Evolutionary conservation across 2,888 invertebrate species (phyloP).

Genomic region (Entomobrya multifasciata): DNA sequence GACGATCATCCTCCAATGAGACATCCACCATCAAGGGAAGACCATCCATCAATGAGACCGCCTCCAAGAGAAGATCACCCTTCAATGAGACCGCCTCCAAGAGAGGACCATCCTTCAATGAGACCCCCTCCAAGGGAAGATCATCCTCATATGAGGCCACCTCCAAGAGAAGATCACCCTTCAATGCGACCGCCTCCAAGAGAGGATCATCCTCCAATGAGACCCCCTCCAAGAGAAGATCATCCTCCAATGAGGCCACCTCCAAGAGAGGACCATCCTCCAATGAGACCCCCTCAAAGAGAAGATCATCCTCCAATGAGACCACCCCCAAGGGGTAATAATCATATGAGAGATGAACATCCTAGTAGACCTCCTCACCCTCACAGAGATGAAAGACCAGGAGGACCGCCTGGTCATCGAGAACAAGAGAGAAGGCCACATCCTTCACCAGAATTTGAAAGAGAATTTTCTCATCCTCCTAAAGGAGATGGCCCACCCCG

Average conservation of each 20-base stretch:
- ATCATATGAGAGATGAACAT: not conserved
- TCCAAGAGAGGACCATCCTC: not conserved
- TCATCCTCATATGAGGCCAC: not conserved
- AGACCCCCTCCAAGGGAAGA: slow-evolving; percentile 29
- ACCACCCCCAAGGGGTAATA: not conserved
- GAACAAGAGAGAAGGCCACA: slow-evolving; percentile 32
- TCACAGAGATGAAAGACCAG: slow-evolving; percentile 33
- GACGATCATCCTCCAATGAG: not conserved
- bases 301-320: slow-evolving; percentile 14
- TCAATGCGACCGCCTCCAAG: not conserved
- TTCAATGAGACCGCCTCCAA: slow-evolving; percentile 15
- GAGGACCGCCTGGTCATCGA: slow-evolving; percentile 32
- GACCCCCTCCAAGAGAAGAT: slow-evolving; percentile 34
- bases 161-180: slow-evolving; percentile 15
- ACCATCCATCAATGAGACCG: not conserved
- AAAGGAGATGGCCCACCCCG: not conserved
- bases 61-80: slow-evolving; percentile 33
- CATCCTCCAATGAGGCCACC: not conserved
- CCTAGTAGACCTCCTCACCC: not conserved
- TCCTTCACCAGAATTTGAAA: slow-evolving; percentile 22
- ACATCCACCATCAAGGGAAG: not conserved
- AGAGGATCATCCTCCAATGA: not conserved
- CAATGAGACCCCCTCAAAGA: slow-evolving; percentile 5
- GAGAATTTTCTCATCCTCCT: slow-evolving; percentile 40
- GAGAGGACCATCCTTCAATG: slow-evolving; percentile 16